Conservation (phyloP, 2,797 vertebrate species). For the Pachyuromys duprasi region DNA sequence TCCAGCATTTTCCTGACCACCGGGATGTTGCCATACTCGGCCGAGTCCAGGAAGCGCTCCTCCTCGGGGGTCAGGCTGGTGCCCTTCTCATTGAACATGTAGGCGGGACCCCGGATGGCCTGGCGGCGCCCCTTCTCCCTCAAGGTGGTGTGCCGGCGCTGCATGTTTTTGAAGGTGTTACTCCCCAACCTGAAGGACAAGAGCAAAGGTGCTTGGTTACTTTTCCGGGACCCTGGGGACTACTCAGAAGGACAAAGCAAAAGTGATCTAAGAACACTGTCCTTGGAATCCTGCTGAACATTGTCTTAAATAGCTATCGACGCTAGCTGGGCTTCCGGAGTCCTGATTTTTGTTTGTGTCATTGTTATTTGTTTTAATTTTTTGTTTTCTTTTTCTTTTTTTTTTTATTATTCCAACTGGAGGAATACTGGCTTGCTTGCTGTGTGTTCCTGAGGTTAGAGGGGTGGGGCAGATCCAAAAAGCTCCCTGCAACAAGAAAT, state of each 20-base stretch:
- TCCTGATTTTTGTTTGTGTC: not conserved
- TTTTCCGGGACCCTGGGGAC: not conserved
- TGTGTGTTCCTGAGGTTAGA: not conserved
- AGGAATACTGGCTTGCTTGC: not conserved
- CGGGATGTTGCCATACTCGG: slow-evolving; percentile 98
- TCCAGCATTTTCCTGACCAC: slow-evolving; percentile 99
- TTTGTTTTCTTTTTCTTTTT: too few species aligned
- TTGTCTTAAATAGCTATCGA: not conserved
- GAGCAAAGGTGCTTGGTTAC: slow-evolving; percentile 27
- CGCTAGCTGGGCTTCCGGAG: not conserved
- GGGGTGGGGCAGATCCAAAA: not conserved
- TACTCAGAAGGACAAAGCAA: not conserved
- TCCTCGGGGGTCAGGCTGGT: slow-evolving; percentile 95
- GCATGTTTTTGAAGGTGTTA: slow-evolving; percentile 89
- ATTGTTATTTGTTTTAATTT: not conserved
- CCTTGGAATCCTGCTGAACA: not conserved
- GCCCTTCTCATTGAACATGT: slow-evolving; percentile 99
- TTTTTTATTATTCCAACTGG: not conserved
- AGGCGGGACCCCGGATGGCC: slow-evolving; percentile 96
- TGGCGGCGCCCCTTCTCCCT: slow-evolving; percentile 97
- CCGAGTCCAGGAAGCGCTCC: slow-evolving; percentile 96
- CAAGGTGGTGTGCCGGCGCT: slow-evolving; percentile 95
- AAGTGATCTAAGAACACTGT: not conserved
- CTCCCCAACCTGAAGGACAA: slow-evolving; percentile 89
- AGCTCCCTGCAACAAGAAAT: not conserved